Conservation (phyloP, 2,113 vertebrate species). For the Sardina pilchardus region DNA sequence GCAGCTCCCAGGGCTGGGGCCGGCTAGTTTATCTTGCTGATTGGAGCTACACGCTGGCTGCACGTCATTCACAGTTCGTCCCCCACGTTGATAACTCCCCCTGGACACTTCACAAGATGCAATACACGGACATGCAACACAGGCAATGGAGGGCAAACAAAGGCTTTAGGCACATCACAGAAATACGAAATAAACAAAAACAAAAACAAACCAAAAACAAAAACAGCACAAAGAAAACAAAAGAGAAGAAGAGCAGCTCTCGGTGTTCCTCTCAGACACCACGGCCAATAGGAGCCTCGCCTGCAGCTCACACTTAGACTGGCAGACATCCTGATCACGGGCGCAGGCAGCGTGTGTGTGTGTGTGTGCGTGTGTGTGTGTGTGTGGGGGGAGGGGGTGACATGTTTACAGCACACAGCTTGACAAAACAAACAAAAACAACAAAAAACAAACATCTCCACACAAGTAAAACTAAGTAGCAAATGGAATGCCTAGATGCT, state of each 20-base stretch:
- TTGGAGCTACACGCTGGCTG: constrained; percentile 32
- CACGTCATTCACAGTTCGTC: constrained; percentile 50
- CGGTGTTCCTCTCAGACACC: neutral
- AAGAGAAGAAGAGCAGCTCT: neutral
- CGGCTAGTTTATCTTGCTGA: constrained; percentile 42
- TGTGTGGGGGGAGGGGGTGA: neutral
- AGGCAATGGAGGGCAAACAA: neutral
- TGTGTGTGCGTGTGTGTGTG: too few relatives aligned
- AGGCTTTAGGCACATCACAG: neutral
- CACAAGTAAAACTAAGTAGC: neutral
- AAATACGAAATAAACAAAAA: neutral
- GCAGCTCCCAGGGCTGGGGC: too few relatives aligned
- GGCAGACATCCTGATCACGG: neutral
- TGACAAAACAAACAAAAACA: neutral
- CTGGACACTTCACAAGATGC: constrained; percentile 17
- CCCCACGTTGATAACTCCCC: neutral
- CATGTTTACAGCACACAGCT: neutral
- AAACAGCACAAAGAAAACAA: neutral
- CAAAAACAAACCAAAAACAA: neutral
- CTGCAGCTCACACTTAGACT: neutral
- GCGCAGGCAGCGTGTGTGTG: neutral
- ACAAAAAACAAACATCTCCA: neutral
- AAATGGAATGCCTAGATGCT: neutral
- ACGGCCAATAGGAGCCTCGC: neutral
- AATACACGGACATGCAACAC: neutral